A percentile compares a stretch with the other conserved stretches of the same genome.
These are phyloP conservation scores for Drosophila mojavensis DNA, from an alignment of 1,140 invertebrate genomes.

Conservation along the genomic window DNA sequence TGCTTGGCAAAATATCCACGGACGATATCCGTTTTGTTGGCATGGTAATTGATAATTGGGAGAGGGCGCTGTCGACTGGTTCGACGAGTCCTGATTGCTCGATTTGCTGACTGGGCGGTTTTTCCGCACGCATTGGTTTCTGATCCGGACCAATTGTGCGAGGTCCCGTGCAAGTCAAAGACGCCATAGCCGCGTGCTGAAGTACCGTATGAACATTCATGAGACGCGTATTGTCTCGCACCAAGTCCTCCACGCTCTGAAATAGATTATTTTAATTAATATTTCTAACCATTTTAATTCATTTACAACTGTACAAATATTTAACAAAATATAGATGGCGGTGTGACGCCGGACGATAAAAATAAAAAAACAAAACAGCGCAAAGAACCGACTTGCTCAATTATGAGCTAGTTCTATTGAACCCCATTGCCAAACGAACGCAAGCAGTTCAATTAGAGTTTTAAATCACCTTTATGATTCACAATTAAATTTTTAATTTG, in stretches of 20 bases:
- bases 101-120: background rate
- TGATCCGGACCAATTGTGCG: conserved; percentile 54
- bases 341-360: background rate
- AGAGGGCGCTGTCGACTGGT: background rate
- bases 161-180: conserved; percentile 36
- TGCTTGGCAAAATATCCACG: background rate
- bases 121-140: conserved; percentile 7
- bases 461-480: background rate
- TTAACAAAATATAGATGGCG: background rate
- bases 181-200: conserved; percentile 56
- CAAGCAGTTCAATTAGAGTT: background rate
- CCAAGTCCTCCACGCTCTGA: conserved; percentile 57
- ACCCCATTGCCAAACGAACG: background rate
- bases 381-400: background rate
- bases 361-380: background rate
- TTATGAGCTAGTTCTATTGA: conserved; percentile 3
- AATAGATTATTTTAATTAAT: conserved; percentile 1
- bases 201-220: conserved; percentile 43
- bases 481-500: no score
- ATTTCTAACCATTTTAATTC: conserved; percentile 31
- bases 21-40: background rate
- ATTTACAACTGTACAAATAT: background rate
- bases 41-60: background rate
- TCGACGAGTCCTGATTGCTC: background rate
- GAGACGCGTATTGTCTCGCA: conserved; percentile 31